Conservation (phyloP, 2,113 vertebrate species). For the Oreocharis arfaki region DNA sequence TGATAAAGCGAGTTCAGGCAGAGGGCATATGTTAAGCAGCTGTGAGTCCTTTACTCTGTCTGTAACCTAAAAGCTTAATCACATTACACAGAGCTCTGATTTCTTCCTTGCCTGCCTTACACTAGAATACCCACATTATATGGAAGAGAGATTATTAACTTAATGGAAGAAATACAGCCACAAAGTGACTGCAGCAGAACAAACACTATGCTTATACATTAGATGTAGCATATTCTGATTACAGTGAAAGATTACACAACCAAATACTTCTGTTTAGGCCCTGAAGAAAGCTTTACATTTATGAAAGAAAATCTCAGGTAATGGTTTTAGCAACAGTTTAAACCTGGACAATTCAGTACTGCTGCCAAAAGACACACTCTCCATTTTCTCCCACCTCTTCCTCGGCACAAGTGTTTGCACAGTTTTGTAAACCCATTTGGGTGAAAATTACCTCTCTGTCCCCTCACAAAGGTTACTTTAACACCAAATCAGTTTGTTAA, state of each 20-base stretch:
- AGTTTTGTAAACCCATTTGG: not conserved
- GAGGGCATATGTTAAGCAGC: conserved; percentile 63
- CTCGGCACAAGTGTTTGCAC: not conserved
- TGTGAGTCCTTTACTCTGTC: conserved; percentile 30
- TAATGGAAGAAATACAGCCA: not conserved
- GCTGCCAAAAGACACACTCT: not conserved
- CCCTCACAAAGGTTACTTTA: not conserved
- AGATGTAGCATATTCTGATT: not conserved
- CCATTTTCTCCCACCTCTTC: not conserved
- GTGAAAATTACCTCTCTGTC: not conserved
- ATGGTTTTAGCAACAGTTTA: not conserved
- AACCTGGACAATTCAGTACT: not conserved
- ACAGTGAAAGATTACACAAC: not conserved
- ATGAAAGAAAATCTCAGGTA: not conserved
- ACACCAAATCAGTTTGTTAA: not conserved
- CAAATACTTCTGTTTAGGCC: not conserved
- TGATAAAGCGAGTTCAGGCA: conserved; percentile 57
- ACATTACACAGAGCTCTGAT: conserved; percentile 3
- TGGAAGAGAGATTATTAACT: not conserved
- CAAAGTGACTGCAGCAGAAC: not conserved
- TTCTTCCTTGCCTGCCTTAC: conserved; percentile 1
- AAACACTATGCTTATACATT: not conserved
- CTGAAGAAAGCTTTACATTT: not conserved
- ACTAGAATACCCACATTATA: not conserved
- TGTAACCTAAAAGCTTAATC: conserved; percentile 8